Conservation (phyloP, 1,140 invertebrate species). For the Camponotus floridanus region DNA sequence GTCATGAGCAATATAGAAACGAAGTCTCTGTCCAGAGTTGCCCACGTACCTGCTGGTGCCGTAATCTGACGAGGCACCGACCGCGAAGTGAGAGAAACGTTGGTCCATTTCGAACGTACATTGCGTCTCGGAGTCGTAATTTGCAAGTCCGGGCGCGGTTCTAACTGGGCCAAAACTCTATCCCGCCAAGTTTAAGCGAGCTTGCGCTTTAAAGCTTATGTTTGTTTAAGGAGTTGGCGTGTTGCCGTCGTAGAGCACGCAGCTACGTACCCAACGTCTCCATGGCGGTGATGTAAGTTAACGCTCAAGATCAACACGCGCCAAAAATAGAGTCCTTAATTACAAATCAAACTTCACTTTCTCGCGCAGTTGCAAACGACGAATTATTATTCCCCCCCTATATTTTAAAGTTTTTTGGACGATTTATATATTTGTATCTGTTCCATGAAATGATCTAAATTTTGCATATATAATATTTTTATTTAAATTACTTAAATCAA, state of each 20-base stretch:
- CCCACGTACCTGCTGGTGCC: conserved; percentile 53
- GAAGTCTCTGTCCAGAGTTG: conserved; percentile 49
- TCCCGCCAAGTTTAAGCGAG: conserved; percentile 76
- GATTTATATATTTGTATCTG: not conserved
- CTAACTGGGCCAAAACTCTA: conserved; percentile 76
- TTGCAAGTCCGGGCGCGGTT: conserved; percentile 74
- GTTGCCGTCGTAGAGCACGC: conserved; percentile 60
- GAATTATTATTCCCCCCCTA: not conserved
- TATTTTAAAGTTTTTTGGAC: not conserved
- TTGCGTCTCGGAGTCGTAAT: conserved; percentile 74
- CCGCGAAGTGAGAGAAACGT: conserved; percentile 56
- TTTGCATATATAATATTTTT: not conserved
- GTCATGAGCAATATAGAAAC: conserved; percentile 53
- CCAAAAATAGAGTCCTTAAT: conserved; percentile 58
- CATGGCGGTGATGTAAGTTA: conserved; percentile 40
- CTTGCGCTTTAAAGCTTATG: conserved; percentile 77
- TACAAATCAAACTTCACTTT: conserved; percentile 55
- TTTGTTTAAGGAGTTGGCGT: conserved; percentile 77
- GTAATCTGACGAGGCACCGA: conserved; percentile 66
- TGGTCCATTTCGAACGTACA: conserved; percentile 73
- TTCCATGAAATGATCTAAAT: not conserved
- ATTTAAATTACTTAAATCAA: too few relatives aligned
- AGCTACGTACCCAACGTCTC: conserved; percentile 36
- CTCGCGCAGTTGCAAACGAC: not conserved
- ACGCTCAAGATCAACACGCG: conserved; percentile 51